Evolutionary conservation across 2,888 invertebrate genomes (phyloP), one percentile per base, ranked within the genome.

Genomic region (Onchidella celtica): DNA sequence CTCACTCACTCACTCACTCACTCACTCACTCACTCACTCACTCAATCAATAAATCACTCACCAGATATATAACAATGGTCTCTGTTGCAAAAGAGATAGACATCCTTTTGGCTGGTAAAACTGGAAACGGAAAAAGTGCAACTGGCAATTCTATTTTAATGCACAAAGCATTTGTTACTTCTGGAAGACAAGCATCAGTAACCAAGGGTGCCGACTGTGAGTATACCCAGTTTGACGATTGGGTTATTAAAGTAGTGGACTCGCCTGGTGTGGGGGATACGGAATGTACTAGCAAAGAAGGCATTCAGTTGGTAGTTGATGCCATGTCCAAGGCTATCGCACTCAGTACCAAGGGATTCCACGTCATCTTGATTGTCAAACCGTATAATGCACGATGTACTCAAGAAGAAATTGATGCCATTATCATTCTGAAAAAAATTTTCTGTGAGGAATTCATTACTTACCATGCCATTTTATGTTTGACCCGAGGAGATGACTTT

Each of bases 81-180:
- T n/a, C n/a, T n/a, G n/a, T n/a, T n/a, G n/a, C 47, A 47, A 6
- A 47, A 47, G 47, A 47, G 17, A 11, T 47, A 47, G 47, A 47
- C 47, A 47, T 68, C 38, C 34, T 68, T 14, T 38, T 68, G 38
- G 38, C 38, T 38, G 68, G 68, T 14, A 68, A 68, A 14, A 68
- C 68, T 24, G 68, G 68, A 68, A 36, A 68, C 9, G 68, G 68
- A 3, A 68, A 68, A 24, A 68, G 68, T 24, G 36, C 68, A 1
- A 38, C 40, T 1, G 68, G 68, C 14, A 68, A 68, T n/a, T 32
- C 68, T 1, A 36, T 68, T 24, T 24, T 68, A 1, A 21, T 21
- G 14, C 32, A 24, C 6, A 38, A 14, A n/a, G 40, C 34, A 1
- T 68, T 68, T 24, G 24, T 38, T 38, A 68, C 38, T 9, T 6